These are phyloP conservation scores for Procambarus clarkii DNA, from an alignment of 1,140 invertebrate genomes.

Conservation along the genomic window DNA sequence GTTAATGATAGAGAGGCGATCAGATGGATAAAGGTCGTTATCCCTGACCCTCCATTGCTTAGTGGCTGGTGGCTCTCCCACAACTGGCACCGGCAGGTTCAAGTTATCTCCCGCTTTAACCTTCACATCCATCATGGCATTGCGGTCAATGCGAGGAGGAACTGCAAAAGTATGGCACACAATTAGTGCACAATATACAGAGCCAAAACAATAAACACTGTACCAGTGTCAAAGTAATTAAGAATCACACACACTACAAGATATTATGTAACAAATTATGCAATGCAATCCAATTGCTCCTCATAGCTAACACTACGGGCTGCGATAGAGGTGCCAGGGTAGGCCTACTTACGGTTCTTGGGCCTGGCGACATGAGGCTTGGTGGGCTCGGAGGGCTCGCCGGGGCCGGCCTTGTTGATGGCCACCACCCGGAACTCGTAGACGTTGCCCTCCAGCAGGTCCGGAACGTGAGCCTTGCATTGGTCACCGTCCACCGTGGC, in stretches of 20 bases:
- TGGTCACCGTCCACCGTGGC: constrained; percentile 89
- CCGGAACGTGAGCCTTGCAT: constrained; percentile 88
- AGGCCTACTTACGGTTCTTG: constrained; percentile 84
- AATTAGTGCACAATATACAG: too few relatives aligned
- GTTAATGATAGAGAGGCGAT: constrained; percentile 88
- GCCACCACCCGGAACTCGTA: constrained; percentile 96
- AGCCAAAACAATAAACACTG: too few relatives aligned
- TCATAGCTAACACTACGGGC: too few relatives aligned
- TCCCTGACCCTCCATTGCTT: constrained; percentile 95
- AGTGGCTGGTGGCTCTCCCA: constrained; percentile 93
- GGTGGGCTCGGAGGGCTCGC: constrained; percentile 92
- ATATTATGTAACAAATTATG: too few relatives aligned
- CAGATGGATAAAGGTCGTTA: constrained; percentile 85
- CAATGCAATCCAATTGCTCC: too few relatives aligned
- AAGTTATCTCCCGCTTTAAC: constrained; percentile 94
- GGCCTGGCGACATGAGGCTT: constrained; percentile 92
- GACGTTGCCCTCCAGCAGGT: constrained; percentile 91
- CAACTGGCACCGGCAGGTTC: constrained; percentile 94
- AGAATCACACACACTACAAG: too few relatives aligned
- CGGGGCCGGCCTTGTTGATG: constrained; percentile 93
- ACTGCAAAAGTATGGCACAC: constrained; percentile 77
- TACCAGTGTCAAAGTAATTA: too few relatives aligned
- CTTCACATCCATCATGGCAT: constrained; percentile 94
- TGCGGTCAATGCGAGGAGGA: constrained; percentile 94
- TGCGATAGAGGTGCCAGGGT: too few relatives aligned